Base-by-base conservation (phyloP, 2,113 vertebrate species). In the Murina feae region DNA sequence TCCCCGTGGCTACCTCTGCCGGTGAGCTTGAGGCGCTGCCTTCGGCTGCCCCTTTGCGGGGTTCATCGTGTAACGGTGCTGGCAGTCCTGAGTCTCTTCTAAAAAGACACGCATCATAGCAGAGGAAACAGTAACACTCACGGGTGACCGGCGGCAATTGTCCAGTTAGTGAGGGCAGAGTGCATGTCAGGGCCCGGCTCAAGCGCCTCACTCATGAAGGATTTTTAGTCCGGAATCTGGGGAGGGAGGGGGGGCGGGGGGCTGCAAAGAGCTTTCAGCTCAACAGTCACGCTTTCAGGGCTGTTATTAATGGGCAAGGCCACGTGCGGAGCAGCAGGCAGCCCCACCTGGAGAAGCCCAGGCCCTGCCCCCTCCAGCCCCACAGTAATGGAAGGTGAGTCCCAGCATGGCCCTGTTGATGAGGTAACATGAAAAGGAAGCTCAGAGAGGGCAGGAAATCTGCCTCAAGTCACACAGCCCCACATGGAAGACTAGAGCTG, bases 201-300 rank as follows among this genome's bases (percentile, higher is more conserved):
- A 1, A 71, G 35, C 0, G 0, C 39, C 58, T n/a, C 35, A 35
- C 35, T 88, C 53, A 7, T 7, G 9, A 58, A 13, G 32, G 23
- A 55, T 91, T 91, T 89, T 89, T 28, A 85, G n/a, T 74, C 78
- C 53, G 47, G 39, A 49, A 39, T 74, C 65, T 68, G 3, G 16
- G 53, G 12, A n/a, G n/a, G 17, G 58, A 8, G 8, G 21, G 20
- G 6, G 47, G 23, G 7, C n/a, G n/a, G n/a, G n/a, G n/a, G 55
- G 3, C 86, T 85, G 12, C 75, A 84, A 86, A 91, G 80, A 39
- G 32, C 21, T 85, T 90, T n/a, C 11, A 12, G 60, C 44, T 80
- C 37, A 90, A 11, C 10, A 18, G 49, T 79, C 47, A 13, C 1
- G 6, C 74, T 74, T 63, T 66, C 44, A 6, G 75, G 37, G 14